phyloP scores from a whole-genome alignment of 35 echinoderm and acorn worm species.

The Eucidaris tribuloides region DNA sequence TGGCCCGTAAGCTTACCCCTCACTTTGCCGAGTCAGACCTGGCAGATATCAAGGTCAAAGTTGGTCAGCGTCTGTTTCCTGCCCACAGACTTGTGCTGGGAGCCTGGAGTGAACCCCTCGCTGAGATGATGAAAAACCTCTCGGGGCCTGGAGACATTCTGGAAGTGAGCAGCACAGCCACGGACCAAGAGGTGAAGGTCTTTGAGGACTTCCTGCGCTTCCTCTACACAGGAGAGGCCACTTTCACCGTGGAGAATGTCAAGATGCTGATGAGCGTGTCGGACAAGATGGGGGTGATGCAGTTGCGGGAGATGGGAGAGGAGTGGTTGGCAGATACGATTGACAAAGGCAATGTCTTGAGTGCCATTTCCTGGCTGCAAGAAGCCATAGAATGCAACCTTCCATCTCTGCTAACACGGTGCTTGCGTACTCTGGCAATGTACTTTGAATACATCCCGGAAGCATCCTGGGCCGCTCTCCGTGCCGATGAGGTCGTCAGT shows the following conservation, averaged over 20 bases:
- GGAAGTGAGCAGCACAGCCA: background rate
- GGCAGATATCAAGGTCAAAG: background rate
- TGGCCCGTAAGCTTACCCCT: background rate
- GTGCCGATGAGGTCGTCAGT: background rate
- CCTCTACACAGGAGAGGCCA: constrained; percentile 6
- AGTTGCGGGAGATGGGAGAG: background rate
- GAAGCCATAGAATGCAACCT: background rate
- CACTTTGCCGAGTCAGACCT: background rate
- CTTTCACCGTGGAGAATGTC: background rate
- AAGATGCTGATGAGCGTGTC: background rate
- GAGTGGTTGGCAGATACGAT: background rate
- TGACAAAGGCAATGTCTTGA: background rate
- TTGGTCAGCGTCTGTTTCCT: background rate
- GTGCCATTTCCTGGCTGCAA: background rate
- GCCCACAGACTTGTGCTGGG: constrained; percentile 1
- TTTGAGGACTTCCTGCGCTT: background rate
- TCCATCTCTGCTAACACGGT: background rate
- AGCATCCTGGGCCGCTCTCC: background rate
- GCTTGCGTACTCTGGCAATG: background rate
- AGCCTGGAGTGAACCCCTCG: background rate
- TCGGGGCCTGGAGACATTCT: background rate
- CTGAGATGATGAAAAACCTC: background rate
- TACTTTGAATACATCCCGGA: constrained; percentile 20
- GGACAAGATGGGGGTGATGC: background rate
- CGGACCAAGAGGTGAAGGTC: background rate